Base-by-base conservation (phyloP, 2,888 invertebrate species). In the Epirrhoe tristata region DNA sequence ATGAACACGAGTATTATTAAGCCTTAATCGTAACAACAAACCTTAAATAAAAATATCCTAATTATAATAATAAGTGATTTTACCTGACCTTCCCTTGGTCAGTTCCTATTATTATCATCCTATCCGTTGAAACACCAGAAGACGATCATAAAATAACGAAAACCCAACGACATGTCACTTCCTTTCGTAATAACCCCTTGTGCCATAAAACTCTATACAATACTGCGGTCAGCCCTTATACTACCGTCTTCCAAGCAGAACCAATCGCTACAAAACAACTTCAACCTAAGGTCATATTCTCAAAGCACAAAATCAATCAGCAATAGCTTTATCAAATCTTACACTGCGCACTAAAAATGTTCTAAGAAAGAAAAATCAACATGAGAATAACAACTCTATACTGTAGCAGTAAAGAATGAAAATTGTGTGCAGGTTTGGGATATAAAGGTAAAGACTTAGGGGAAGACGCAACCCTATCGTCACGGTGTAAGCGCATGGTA, bases 131-230 rank as follows among this genome's bases (percentile, higher is more conserved):
- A 71, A 77, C 72, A 77, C 74, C 78, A 79, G 75, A 74, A 71
- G 69, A 74, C 75, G 74, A 75, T 77, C 84, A 88, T 85, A 86
- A 86, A 88, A 84, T 84, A 84, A 85, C 85, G 78, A 82, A 84
- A 85, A 84, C 77, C 75, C 85, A 90, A 86, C 89, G 88, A 89
- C 78, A 86, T 81, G 88, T 87, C 81, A 85, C 90, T 85, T 89
- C 91, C 90, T 87, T 57, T 59, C 53, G 46, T 66, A 63, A 70
- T 69, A 75, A 74, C 81, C 80, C 77, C 70, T 73, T 83, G 79
- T 81, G 85, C 81, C 86, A 89, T 87, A 88, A 87, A 87, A 88
- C 79, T 72, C 75, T 57, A 76, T 77, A 79, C 78, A 77, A 80
- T 76, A 77, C 70, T 81, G 81, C 64, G 83, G 82, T 82, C 77